These are phyloP conservation scores for Melanotaenia trifasciata DNA, from an alignment of 2,797 vertebrate genomes.

Conservation along the genomic window DNA sequence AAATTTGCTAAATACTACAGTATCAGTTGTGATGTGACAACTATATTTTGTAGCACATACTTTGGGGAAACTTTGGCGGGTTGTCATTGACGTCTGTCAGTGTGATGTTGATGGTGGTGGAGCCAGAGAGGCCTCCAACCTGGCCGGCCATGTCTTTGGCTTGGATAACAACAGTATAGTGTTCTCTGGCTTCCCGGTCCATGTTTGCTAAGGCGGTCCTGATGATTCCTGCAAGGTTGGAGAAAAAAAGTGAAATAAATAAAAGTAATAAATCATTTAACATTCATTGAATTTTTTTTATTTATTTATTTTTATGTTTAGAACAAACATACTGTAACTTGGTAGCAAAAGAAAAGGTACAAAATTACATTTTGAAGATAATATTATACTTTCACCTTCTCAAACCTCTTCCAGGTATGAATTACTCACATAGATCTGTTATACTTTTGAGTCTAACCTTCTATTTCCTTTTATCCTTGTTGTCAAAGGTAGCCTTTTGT, in stretches of 20 bases:
- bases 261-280: neutral
- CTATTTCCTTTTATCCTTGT: conserved; percentile 41
- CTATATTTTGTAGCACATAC: conserved; percentile 79
- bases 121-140: conserved; percentile 95
- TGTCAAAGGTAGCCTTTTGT: conserved; percentile 60
- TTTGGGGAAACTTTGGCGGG: conserved; percentile 95
- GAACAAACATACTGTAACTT: too few relatives aligned
- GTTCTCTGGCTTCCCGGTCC: conserved; percentile 97
- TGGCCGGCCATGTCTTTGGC: conserved; percentile 99
- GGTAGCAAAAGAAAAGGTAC: too few relatives aligned
- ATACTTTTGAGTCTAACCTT: conserved; percentile 35
- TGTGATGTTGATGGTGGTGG: conserved; percentile 96
- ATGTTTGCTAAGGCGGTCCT: conserved; percentile 97
- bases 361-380: too few relatives aligned
- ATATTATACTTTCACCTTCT: neutral
- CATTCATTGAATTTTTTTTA: too few relatives aligned
- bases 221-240: conserved; percentile 88
- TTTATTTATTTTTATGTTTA: too few relatives aligned
- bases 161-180: conserved; percentile 98
- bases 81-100: conserved; percentile 98
- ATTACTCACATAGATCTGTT: neutral
- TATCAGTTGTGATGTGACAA: too few relatives aligned
- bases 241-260: neutral
- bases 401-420: conserved; percentile 9
- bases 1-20: neutral